Base-by-base conservation (phyloP, 2,797 vertebrate species). In the Channallabes apus region DNA sequence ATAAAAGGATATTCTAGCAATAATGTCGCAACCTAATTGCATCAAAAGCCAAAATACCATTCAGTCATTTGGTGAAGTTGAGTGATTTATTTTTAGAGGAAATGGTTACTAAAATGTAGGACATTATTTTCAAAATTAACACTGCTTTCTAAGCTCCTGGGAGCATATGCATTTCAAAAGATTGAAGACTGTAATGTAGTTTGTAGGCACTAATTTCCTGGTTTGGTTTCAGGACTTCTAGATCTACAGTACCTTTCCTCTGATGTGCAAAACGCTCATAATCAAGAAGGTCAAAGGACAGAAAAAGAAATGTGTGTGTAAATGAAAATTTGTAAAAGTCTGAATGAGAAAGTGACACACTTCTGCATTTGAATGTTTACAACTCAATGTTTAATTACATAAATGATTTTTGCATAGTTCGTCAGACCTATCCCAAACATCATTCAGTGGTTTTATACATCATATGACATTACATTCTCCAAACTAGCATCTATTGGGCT, bases 401-500 rank as follows among this genome's bases (percentile, higher is more conserved):
- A 86, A 73, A 29, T 58, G 3, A 75, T 32, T 29, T 54, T 82
- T 73, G 79, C 51, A 76, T 80, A 82, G 72, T 61, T 65, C 27
- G 59, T 85, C 51, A 64, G 46, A 85, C 35, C 38, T n/a, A 77
- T 82, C 85, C 71, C 85, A 82, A 88, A 88, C 62, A 84, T 84
- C 58, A 81, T 41, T 83, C 24, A 58, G 83, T 81, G 38, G 68
- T 81, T 68, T 76, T 71, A 54, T 80, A 65, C 80, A 82, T 79
- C 73, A 86, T 82, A 84, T 54, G 86, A 86, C 38, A 22, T 71
- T 80, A n/a, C 73, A 83, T 83, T 85, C 62, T 82, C 46, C 82
- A 83, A 86, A 86, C 32, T 76, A 87, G 79, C 38, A 83, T 27
- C 67, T 88, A 89, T 65, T 90, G 84, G 65, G 27, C 17, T 75